Conservation (phyloP, 2,888 invertebrate genomes). For the Eupithecia centaureata region DNA sequence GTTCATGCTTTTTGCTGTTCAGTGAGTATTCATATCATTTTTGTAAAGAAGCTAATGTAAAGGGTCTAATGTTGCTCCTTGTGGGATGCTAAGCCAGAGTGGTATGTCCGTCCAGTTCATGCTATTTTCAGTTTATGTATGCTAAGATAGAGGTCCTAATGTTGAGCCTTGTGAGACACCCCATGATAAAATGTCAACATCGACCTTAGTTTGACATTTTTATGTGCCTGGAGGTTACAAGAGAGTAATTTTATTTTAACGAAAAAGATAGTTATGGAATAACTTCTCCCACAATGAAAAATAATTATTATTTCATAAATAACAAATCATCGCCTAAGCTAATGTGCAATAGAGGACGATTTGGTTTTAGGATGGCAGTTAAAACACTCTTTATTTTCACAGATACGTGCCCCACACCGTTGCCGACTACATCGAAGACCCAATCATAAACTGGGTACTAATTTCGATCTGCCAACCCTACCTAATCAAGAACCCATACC, state of each 20-base stretch:
- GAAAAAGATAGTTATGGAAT: neutral
- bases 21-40: slow-evolving; percentile 83
- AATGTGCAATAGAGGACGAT: too few species aligned
- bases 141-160: neutral
- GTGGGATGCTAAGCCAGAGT: neutral
- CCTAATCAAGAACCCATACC: slow-evolving; percentile 97
- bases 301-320: too few species aligned
- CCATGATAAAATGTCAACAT: too few species aligned
- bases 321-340: too few species aligned
- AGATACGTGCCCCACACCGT: slow-evolving; percentile 91
- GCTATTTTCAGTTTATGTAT: too few species aligned
- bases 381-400: slow-evolving; percentile 47
- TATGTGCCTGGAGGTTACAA: too few species aligned
- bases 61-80: neutral
- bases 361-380: too few species aligned
- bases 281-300: too few species aligned
- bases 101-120: too few species aligned
- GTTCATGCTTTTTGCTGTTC: slow-evolving; percentile 95
- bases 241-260: too few species aligned
- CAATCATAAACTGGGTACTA: slow-evolving; percentile 94
- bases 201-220: too few species aligned
- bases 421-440: slow-evolving; percentile 90
- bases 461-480: slow-evolving; percentile 95
- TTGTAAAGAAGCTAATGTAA: neutral
- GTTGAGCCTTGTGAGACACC: too few species aligned